Conservation (phyloP, 2,113 vertebrate genomes). For the Nematolebias whitei region DNA sequence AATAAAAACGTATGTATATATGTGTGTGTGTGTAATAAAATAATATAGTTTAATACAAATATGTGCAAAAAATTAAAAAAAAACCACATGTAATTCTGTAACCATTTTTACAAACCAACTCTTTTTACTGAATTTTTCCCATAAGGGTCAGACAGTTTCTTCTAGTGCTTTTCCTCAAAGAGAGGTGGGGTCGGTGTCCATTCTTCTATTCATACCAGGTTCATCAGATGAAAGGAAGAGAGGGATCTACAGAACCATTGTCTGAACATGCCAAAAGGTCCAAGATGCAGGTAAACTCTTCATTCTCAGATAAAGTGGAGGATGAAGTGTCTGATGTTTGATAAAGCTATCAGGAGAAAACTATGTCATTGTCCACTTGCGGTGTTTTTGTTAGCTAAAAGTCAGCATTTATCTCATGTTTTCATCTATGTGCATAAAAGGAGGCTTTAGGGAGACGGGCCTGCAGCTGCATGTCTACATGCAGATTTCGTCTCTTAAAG, state of each 20-base stretch:
- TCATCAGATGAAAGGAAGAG: constrained; percentile 44
- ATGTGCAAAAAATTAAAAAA: no score
- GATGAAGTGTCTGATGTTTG: constrained; percentile 42
- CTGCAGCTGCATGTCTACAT: constrained; percentile 3
- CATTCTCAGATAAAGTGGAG: constrained; percentile 33
- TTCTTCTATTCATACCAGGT: constrained; percentile 10
- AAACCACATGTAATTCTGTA: no score
- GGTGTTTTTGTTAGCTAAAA: constrained; percentile 41
- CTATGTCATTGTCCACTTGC: constrained; percentile 30
- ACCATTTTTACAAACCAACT: not conserved
- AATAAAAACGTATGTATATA: no score
- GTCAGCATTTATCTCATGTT: constrained; percentile 22
- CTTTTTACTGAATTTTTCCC: no score
- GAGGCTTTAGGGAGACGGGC: constrained; percentile 1
- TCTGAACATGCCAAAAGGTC: constrained; percentile 42
- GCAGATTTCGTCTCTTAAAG: not conserved
- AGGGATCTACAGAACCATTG: constrained; percentile 22
- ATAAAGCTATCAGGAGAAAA: constrained; percentile 45
- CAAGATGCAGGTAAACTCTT: constrained; percentile 47
- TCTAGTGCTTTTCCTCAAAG: constrained; percentile 16
- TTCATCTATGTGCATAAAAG: constrained; percentile 38
- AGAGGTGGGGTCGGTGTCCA: constrained; percentile 9
- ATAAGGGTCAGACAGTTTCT: no score
- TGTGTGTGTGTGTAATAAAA: no score
- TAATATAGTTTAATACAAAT: no score